phyloP scores from a whole-genome alignment of 2,113 vertebrate genomes.

The Stomatorhinus ivindoensis region DNA sequence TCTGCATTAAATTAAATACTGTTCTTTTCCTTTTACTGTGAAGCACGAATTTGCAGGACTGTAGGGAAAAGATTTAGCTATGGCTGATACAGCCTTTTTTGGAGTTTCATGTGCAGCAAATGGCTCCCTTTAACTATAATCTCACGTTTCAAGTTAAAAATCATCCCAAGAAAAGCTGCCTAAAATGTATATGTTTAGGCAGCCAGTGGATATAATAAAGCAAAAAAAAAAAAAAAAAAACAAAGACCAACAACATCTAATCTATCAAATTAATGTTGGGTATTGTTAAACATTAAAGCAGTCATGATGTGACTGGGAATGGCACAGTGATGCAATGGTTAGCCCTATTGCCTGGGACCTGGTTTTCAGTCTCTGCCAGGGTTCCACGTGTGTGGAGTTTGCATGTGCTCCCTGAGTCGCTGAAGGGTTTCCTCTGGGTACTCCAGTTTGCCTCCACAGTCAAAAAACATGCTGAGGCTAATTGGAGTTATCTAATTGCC shows the following conservation, averaged over 20 bases:
- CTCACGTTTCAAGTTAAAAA: neutral
- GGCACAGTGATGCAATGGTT: neutral
- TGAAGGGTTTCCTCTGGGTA: neutral
- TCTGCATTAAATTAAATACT: conserved; percentile 1
- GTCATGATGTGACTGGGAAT: neutral
- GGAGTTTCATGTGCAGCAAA: neutral
- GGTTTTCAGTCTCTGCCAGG: neutral
- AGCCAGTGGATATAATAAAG: neutral
- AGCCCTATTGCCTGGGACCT: neutral
- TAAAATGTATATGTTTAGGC: neutral
- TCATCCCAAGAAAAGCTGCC: neutral
- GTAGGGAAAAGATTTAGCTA: neutral
- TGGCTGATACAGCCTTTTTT: neutral
- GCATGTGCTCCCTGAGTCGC: neutral
- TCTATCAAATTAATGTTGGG: neutral
- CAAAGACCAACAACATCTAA: neutral
- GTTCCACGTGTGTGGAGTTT: neutral
- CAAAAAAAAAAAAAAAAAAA: neutral
- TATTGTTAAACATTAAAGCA: neutral
- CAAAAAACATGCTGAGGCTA: neutral
- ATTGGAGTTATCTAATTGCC: neutral
- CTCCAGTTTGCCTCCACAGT: neutral
- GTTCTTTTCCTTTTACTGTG: neutral
- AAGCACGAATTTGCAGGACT: neutral
- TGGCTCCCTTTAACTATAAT: neutral